Evolutionary conservation across 2,113 vertebrate genomes (phyloP), one percentile per base, ranked within the genome.

Genomic region (Phoxinus phoxinus): DNA sequence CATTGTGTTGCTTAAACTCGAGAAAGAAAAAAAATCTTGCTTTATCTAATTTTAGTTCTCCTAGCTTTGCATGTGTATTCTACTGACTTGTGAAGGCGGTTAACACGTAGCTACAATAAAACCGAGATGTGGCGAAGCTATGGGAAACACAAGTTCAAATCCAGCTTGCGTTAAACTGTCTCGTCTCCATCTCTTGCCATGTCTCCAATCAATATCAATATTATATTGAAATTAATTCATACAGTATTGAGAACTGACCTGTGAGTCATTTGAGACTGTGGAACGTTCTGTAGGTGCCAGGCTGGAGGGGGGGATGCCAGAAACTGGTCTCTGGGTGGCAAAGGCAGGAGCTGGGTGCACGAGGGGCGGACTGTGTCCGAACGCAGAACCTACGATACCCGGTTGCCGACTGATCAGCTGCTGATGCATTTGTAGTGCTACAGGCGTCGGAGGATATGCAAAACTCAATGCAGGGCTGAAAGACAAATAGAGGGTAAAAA

Each of bases 311-410:
- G 97, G 95, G 89, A 99, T 97, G 87, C 97, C 97, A 0, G 97
- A 96, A 53, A 98, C 94, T 74, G 97, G 96, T 87, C 97, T 95
- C 95, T 99, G 98, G 84, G 97, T 96, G 90, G 96, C 95, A 87
- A 98, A 99, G 41, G 98, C 96, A 75, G 98, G 98, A 83, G 97
- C 96, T 10, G 97, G 97, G 92, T 99, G 98, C 90, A 99, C 96
- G 90, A 99, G 96, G 0, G 98, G 97, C 61, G 98, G 98, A 84
- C 98, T 99, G 93, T 99, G 98, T 92, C 98, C 97, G 32, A 99
- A 99, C 46, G 98, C 96, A 0, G 98, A 99, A 84, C 97, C 95
- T 87, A 99, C 95, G 48, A 99, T 89, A 84, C 95, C 96, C 76
- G 97, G 97, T 32, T 99, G 97, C 6, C 97, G 96, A 87, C 97